Base-by-base conservation (phyloP, 2,797 vertebrate species). In the Ara ararauna region DNA sequence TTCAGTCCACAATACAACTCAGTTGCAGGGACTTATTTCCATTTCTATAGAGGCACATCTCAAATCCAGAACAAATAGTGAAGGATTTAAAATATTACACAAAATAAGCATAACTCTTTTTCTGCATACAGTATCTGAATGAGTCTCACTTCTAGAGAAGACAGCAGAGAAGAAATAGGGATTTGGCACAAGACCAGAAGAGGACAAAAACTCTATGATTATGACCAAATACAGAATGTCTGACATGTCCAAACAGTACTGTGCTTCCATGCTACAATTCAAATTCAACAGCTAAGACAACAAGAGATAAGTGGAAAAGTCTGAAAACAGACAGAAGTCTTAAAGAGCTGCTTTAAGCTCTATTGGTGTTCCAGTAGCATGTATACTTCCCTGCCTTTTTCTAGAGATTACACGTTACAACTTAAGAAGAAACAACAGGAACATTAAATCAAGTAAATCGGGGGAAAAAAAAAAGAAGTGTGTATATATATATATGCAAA, bases 1-100 rank as follows among this genome's bases (percentile, higher is more conserved):
- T 68, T 89, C 48, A n/a, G 42, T 68, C 70, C 79, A 85, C 85
- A 96, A 92, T 79, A 79, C 34, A 95, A 79, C 32, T 88, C 78
- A 94, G 85, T 78, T 90, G 70, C 76, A 75, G 92, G 90, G 85
- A 90, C 87, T 93, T 96, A 97, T 95, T 97, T 97, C 97, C 97
- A 97, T 97, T 97, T 97, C 96, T 97, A 96, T 95, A 93, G 95
- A 96, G 82, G 83, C 85, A 92, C 78, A 96, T 96, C 87, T 95
- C 85, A 89, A 89, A 95, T 94, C 86, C 89, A 95, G 67, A 81
- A 83, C 96, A 96, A 85, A 80, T 10, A 71, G 44, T 70, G 74
- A 95, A 94, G 90, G 6, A 71, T 80, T 96, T 96, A 78, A 95
- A 96, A 95, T 92, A 95, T 91, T 78, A 91, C 82, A 93, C 89